Conservation (phyloP, 2,797 vertebrate genomes). For the Leptoclinus maculatus region DNA sequence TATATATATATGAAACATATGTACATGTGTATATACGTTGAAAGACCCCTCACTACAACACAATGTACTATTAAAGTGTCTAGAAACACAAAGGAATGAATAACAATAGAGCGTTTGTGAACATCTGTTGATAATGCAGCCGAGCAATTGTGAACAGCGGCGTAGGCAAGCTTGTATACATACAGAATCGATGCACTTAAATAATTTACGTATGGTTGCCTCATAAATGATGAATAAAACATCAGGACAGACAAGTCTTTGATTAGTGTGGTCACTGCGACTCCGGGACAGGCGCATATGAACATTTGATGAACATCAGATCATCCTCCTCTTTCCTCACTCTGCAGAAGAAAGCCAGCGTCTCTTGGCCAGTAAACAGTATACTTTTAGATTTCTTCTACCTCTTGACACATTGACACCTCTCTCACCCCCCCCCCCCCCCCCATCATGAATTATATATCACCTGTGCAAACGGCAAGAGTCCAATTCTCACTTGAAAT, state of each 20-base stretch:
- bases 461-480: conserved; percentile 81
- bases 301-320: conserved; percentile 82
- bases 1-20: too few species aligned
- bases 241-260: conserved; percentile 81
- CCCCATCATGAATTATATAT: conserved; percentile 88
- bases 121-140: conserved; percentile 68
- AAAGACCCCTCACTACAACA: not conserved
- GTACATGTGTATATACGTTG: too few species aligned
- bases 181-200: conserved; percentile 83
- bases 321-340: conserved; percentile 59
- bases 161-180: conserved; percentile 78
- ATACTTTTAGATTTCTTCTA: conserved; percentile 86
- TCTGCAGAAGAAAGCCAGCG: conserved; percentile 68
- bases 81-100: conserved; percentile 54
- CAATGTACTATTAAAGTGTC: conserved; percentile 27
- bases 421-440: conserved; percentile 76
- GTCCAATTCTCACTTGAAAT: conserved; percentile 87
- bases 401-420: conserved; percentile 88
- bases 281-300: conserved; percentile 73
- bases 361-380: conserved; percentile 86
- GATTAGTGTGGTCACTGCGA: conserved; percentile 80
- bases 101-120: conserved; percentile 52
- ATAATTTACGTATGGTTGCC: conserved; percentile 83
- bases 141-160: conserved; percentile 62
- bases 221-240: conserved; percentile 83